Conservation (phyloP, 2,797 vertebrate genomes). For the Thunnus albacares region DNA sequence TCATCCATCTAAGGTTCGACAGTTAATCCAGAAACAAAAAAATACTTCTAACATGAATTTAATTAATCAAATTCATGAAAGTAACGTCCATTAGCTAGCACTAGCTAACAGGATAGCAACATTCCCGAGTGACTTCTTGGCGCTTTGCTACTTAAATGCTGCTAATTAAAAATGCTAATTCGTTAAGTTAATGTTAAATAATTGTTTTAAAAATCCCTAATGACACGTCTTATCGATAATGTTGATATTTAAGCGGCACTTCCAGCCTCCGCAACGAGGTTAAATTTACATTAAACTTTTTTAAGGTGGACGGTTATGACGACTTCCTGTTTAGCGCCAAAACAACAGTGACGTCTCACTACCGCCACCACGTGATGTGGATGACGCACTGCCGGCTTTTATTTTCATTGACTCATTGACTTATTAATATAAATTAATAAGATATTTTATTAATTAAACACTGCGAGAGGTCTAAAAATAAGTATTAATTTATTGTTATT, state of each 20-base stretch:
- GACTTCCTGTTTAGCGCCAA: constrained; percentile 18
- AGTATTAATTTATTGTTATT: too few relatives aligned
- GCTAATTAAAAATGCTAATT: fast-evolving
- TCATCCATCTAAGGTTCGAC: constrained; percentile 77
- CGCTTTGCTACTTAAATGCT: neutral
- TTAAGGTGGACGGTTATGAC: neutral
- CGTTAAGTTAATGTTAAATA: too few relatives aligned
- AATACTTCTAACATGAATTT: too few relatives aligned
- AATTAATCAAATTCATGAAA: neutral
- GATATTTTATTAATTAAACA: neutral
- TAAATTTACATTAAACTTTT: neutral
- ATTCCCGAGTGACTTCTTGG: neutral
- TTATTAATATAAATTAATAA: too few relatives aligned
- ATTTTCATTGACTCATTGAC: too few relatives aligned
- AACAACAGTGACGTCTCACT: neutral
- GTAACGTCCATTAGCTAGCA: constrained; percentile 31
- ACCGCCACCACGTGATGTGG: constrained; percentile 9
- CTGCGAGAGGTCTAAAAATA: too few relatives aligned
- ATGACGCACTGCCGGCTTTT: neutral
- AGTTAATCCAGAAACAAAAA: neutral
- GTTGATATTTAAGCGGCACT: neutral
- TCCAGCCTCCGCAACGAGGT: neutral
- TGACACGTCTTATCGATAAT: fast-evolving
- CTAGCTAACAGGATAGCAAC: constrained; percentile 11
- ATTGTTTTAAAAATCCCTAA: neutral